Conservation (phyloP, 2,113 vertebrate species). For the Hippocampus comes region DNA sequence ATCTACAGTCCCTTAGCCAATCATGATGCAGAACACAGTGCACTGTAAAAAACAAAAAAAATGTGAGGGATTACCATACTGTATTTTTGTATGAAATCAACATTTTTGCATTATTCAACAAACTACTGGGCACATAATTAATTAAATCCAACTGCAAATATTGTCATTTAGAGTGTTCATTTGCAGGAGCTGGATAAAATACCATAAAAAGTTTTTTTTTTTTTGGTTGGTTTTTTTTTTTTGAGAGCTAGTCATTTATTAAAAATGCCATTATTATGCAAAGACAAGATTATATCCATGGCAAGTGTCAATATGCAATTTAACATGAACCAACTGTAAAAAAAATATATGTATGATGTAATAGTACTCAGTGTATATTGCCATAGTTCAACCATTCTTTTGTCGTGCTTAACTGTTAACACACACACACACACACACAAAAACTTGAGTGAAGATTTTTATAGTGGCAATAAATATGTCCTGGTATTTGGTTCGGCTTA, state of each 20-base stretch:
- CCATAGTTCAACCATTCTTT: not conserved
- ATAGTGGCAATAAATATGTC: constrained; percentile 41
- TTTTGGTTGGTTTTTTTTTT: not conserved
- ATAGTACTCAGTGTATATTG: no score
- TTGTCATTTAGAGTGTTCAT: not conserved
- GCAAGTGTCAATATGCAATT: not conserved
- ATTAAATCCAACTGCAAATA: not conserved
- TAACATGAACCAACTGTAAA: not conserved
- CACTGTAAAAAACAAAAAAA: no score
- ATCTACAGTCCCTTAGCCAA: no score
- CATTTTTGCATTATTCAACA: not conserved
- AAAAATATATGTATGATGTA: no score
- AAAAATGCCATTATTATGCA: not conserved
- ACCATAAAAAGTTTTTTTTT: no score
- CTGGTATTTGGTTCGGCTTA: not conserved
- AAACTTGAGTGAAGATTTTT: constrained; percentile 5
- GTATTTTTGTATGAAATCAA: not conserved
- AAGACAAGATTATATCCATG: not conserved
- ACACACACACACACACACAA: no score
- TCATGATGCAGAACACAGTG: no score
- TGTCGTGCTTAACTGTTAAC: no score
- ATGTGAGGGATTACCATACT: no score
- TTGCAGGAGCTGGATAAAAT: not conserved
- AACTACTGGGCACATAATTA: not conserved
- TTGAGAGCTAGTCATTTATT: not conserved